Percentiles rank a stretch among this genome's conserved stretches.
These are phyloP conservation scores for Pelmatolapia mariae DNA, from an alignment of 2,113 vertebrate genomes.

Conservation along the genomic window DNA sequence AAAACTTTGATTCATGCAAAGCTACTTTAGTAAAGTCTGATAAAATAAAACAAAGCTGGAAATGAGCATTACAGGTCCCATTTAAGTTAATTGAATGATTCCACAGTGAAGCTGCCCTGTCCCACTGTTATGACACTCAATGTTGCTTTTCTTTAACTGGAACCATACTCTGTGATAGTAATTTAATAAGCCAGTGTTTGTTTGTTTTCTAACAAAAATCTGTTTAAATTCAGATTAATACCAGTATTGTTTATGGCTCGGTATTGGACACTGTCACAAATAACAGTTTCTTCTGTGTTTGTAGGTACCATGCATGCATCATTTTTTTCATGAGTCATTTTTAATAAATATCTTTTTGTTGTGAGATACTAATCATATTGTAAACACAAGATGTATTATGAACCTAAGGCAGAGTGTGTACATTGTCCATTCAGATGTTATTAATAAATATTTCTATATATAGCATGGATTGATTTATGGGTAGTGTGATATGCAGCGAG, in stretches of 20 bases:
- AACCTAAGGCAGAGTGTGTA: slow-evolving; percentile 71
- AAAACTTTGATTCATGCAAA: not conserved
- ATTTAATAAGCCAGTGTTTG: slow-evolving; percentile 23
- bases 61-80: not conserved
- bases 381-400: slow-evolving; percentile 73
- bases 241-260: slow-evolving; percentile 37
- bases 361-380: slow-evolving; percentile 61
- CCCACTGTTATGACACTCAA: not conserved
- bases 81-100: not conserved
- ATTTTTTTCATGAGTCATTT: slow-evolving; percentile 32
- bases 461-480: not conserved
- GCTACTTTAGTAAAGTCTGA: not conserved
- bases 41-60: not conserved
- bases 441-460: slow-evolving; percentile 68
- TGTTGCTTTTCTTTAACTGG: not conserved
- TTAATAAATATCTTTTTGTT: slow-evolving; percentile 26
- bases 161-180: slow-evolving; percentile 13
- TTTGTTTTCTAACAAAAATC: slow-evolving; percentile 6
- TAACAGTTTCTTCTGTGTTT: slow-evolving; percentile 28
- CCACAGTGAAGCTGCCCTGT: not conserved
- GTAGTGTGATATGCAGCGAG: not conserved
- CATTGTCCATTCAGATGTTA: slow-evolving; percentile 57
- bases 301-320: slow-evolving; percentile 75
- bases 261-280: slow-evolving; percentile 26
- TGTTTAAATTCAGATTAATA: not conserved